Conservation (phyloP, 35 echinoderm and acorn worm genomes). For the Stichopus chloronotus region DNA sequence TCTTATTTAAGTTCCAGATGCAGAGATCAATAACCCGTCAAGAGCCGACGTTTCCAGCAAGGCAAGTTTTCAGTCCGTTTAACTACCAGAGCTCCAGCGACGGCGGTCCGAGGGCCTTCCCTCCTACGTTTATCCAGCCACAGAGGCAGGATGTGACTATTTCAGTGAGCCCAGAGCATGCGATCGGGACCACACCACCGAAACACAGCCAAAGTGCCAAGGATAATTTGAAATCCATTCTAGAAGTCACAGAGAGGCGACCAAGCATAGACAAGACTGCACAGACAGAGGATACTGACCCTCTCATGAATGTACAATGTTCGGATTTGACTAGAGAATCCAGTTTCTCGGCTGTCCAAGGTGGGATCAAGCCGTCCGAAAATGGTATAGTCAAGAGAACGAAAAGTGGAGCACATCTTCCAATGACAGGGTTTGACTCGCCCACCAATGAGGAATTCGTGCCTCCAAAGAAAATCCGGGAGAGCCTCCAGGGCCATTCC, state of each 20-base stretch:
- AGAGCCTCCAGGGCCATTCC: background rate
- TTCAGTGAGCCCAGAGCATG: conserved; percentile 36
- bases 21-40: conserved; percentile 26
- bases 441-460: background rate
- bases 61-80: background rate
- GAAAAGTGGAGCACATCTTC: background rate
- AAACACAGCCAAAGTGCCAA: background rate
- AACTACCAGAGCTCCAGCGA: background rate
- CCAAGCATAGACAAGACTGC: background rate
- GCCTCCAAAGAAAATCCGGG: background rate
- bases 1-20: conserved; percentile 32
- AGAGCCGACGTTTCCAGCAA: conserved; percentile 5
- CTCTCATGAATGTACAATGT: conserved; percentile 43
- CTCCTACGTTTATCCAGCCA: conserved; percentile 12
- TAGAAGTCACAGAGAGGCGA: background rate
- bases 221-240: conserved; percentile 33
- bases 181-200: conserved; percentile 20
- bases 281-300: background rate
- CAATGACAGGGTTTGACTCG: background rate
- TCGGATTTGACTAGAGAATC: background rate
- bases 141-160: background rate
- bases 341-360: background rate
- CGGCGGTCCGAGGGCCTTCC: background rate
- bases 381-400: conserved; percentile 1
- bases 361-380: background rate